phyloP scores from a whole-genome alignment of 2,888 invertebrate genomes.

The Meteorus cinctellus region DNA sequence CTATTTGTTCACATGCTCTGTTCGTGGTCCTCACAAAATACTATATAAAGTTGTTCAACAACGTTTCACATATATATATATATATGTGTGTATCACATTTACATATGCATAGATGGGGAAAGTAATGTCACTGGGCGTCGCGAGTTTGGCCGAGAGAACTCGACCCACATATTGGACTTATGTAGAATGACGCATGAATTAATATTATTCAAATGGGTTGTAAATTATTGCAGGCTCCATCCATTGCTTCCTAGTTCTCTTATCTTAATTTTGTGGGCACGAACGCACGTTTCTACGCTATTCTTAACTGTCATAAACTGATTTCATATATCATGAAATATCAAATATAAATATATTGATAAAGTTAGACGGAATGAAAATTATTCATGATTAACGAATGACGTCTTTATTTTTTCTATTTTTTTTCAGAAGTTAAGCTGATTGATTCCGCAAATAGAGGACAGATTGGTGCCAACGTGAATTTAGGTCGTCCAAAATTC shows the following conservation, averaged over 20 bases:
- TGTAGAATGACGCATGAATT: constrained; percentile 7
- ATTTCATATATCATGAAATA: background rate
- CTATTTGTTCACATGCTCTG: background rate
- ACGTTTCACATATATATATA: background rate
- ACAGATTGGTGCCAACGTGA: constrained; percentile 29
- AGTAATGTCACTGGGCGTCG: background rate
- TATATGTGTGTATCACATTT: background rate
- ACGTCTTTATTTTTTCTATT: background rate
- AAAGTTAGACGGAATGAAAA: background rate
- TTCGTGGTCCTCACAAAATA: constrained; percentile 9
- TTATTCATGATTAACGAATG: background rate
- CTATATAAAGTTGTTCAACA: background rate
- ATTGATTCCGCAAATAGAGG: background rate
- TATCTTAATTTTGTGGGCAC: background rate
- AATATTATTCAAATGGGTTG: constrained; percentile 15
- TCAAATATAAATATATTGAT: background rate
- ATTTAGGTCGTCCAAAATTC: constrained; percentile 51
- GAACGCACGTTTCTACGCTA: background rate
- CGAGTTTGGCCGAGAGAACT: background rate
- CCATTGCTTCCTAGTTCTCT: background rate
- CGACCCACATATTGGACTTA: constrained; percentile 2
- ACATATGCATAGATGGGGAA: background rate
- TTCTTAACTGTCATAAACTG: background rate
- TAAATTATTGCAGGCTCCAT: background rate
- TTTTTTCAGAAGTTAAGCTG: background rate